Base-by-base conservation (phyloP, 2,888 invertebrate species). In the Pachydiplax longipennis region DNA sequence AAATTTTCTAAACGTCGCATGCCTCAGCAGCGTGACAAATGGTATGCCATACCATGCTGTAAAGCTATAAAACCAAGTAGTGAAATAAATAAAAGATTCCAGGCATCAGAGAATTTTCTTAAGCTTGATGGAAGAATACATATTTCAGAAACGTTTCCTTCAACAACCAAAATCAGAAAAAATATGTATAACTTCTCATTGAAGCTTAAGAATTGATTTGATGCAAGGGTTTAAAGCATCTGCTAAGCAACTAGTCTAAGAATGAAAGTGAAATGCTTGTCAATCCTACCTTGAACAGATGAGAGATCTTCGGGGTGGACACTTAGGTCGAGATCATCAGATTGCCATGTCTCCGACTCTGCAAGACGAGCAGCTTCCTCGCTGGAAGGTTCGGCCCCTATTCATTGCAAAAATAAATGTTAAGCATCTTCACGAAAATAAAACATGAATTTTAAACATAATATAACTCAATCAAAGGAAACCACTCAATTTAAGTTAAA, bases 241-340 rank as follows among this genome's bases (percentile, higher is more conserved):
- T 37, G 13, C 40, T 15, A 37, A n/a, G 37, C 87, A 87, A n/a
- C 37, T 58, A 87, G 53, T 61, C 87, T 37, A 22, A 61, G 53
- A 90, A 25, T 90, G 22, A 58, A 35, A 15, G 18, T 53, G 73
- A 25, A 81, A 91, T 12, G 22, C 18, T 65, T 53, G 13, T 37
- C 18, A 31, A 53, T 91, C 91, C 91, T 91, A 91, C 91, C 91
- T 91, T 91, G 91, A 87, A 91, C 31, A 90, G 91, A 81, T 31
- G 90, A 81, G 53, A 73, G 91, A 53, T 90, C 91, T 91, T 91
- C 91, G 37, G 91, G 80, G 73, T 83, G 91, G 73, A 80, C 80
- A 87, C 91, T 91, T 48, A 87, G 91, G 37, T 90, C 90, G 13
- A 90, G 48, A 81, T 90, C 90, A 80, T 91, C 91, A 25, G 91